Base-by-base conservation (phyloP, 2,797 vertebrate species). In the Lemur catta region DNA sequence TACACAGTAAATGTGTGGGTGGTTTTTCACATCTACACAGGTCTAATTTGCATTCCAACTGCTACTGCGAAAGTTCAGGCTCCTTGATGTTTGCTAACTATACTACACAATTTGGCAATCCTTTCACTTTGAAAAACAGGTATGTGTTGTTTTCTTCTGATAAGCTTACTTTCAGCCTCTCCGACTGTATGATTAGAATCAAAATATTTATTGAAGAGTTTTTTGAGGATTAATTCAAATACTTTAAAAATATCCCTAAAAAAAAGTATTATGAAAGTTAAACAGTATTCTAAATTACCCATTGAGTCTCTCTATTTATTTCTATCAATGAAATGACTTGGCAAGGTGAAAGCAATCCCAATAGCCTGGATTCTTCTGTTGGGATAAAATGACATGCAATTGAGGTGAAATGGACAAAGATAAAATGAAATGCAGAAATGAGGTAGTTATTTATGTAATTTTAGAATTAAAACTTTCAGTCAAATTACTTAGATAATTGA, bases 21-120 rank as follows among this genome's bases (percentile, higher is more conserved):
- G 22, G 17, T 48, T 88, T 26, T 33, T 86, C 7, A 13, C 30
- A 89, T 52, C 28, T 59, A 74, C 9, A 33, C 8, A 80, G 46
- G n/a, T 2, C 84, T 94, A 79, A 93, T 97, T 97, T 97, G 30
- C 10, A 94, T 96, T 55, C 76, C 84, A 14, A 17, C 10, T 75
- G 57, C 71, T 95, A 89, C 46, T 94, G 35, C 93, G 79, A 96
- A 79, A 46, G 71, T 84, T 20, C 20, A 93, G 33, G 96, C 46
- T 79, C 71, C n/a, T 46, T 93, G 52, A 84, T 76, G 9, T 95
- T 95, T 72, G 71, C 43, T 87, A 91, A 94, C 28, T 52, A 43
- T 15, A 95, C 80, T 93, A 67, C 0, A 4, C 52, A 74, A 65
- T 10, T 30, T 89, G 20, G 26, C 6, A 92, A 28, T 71, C 43